phyloP scores from a whole-genome alignment of 1,140 invertebrate genomes.

The Campodea augens region DNA sequence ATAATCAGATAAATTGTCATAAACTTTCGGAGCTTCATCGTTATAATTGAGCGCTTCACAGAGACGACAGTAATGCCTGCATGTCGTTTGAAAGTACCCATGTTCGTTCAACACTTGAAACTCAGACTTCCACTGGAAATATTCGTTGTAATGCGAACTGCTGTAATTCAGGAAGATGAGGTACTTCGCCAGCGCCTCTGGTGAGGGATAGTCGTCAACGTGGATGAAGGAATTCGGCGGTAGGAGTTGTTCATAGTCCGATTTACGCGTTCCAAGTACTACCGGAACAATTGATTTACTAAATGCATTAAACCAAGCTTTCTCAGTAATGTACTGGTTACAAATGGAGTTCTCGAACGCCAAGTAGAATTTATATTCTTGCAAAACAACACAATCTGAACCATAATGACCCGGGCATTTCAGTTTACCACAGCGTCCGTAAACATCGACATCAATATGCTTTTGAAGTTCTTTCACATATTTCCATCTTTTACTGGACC shows the following conservation, averaged over 20 bases:
- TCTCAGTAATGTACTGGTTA: constrained; percentile 23
- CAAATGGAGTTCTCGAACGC: constrained; percentile 28
- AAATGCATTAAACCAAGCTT: constrained; percentile 25
- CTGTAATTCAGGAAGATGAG: constrained; percentile 19
- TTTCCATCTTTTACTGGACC: constrained; percentile 16
- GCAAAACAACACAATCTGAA: constrained; percentile 14
- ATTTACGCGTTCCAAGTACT: constrained; percentile 26
- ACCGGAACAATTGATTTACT: constrained; percentile 25
- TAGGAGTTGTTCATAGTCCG: constrained; percentile 20
- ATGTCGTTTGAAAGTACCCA: constrained; percentile 18
- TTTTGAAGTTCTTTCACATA: constrained; percentile 22
- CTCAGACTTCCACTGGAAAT: constrained; percentile 16
- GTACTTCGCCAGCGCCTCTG: constrained; percentile 19
- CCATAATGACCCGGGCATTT: constrained; percentile 15
- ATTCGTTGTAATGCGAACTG: constrained; percentile 16
- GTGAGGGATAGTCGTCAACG: constrained; percentile 17
- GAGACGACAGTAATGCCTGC: constrained; percentile 18
- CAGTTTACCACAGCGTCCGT: constrained; percentile 22
- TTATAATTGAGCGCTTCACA: constrained; percentile 20
- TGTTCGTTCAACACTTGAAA: constrained; percentile 20
- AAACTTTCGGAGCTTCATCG: constrained; percentile 10
- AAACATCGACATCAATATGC: constrained; percentile 27
- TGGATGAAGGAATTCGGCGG: constrained; percentile 24
- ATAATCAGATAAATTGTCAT: no score
- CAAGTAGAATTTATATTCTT: constrained; percentile 28